These are phyloP conservation scores for Alfaro cultratus DNA, from an alignment of 2,797 vertebrate genomes.

Conservation along the genomic window DNA sequence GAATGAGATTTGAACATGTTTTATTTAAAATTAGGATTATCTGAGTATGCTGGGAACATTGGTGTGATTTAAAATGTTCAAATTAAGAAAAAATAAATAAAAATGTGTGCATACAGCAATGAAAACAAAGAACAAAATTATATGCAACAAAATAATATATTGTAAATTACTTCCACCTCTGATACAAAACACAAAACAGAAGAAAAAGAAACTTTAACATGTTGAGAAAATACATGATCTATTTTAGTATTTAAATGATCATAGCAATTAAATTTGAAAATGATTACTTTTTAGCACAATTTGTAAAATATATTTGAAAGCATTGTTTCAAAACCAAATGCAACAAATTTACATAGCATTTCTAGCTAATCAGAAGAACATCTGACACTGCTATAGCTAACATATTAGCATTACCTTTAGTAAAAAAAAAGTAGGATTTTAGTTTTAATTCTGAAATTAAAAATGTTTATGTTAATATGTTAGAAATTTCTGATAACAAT, in stretches of 20 bases:
- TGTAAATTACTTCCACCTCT: too few relatives aligned
- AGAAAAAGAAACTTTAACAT: not conserved
- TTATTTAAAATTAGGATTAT: slow-evolving; percentile 7
- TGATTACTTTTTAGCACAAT: not conserved
- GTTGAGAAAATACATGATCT: not conserved
- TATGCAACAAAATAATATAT: not conserved
- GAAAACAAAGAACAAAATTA: not conserved
- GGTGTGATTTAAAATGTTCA: not conserved
- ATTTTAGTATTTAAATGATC: not conserved
- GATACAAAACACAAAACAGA: not conserved
- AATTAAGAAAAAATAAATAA: not conserved
- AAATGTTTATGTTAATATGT: not conserved
- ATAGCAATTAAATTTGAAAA: not conserved
- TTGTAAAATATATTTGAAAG: not conserved
- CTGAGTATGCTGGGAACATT: not conserved
- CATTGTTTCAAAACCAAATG: not conserved
- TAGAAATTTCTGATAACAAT: not conserved
- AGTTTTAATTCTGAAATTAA: not conserved
- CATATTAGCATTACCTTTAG: slow-evolving; percentile 1
- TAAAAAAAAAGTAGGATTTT: not conserved
- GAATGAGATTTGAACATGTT: not conserved
- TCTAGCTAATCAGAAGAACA: not conserved
- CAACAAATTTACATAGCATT: not conserved
- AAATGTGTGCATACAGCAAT: not conserved
- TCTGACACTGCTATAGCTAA: not conserved